Conservation (phyloP, 2,888 invertebrate genomes). For the Nipponacmea schrenckii region DNA sequence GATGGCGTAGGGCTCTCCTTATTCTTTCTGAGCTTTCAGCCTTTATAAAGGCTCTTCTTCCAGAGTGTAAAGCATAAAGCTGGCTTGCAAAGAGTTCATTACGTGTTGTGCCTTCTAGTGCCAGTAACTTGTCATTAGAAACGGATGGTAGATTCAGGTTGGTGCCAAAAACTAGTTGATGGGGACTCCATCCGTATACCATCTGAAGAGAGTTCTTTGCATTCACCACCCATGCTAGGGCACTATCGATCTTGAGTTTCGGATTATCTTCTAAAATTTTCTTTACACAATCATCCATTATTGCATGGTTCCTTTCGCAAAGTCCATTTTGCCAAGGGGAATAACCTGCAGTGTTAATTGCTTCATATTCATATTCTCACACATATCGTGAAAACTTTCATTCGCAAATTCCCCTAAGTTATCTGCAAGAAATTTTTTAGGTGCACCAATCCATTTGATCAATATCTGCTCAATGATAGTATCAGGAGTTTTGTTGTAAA, state of each 20-base stretch:
- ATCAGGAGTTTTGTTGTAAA: slow-evolving; percentile 9
- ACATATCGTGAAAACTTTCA: no score
- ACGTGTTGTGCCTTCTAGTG: neutral
- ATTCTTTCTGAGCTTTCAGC: neutral
- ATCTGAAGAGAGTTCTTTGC: neutral
- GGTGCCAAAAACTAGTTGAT: neutral
- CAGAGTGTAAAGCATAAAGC: neutral
- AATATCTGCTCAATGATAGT: slow-evolving; percentile 4
- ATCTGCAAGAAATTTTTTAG: slow-evolving; percentile 16
- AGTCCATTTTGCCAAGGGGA: neutral
- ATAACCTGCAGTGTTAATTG: slow-evolving; percentile 1
- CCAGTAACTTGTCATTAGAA: neutral
- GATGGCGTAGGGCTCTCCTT: slow-evolving; percentile 19
- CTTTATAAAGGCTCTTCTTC: neutral
- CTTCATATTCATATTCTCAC: slow-evolving; percentile 18
- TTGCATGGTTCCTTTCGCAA: slow-evolving; percentile 11
- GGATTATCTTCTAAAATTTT: slow-evolving; percentile 12
- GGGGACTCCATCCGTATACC: neutral
- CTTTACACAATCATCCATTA: slow-evolving; percentile 11
- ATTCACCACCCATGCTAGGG: no score
- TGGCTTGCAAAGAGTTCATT: neutral
- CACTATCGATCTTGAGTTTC: neutral
- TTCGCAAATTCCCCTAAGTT: no score
- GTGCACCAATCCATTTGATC: slow-evolving; percentile 18
- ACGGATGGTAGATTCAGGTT: neutral